Conservation (phyloP, 2,888 invertebrate species). For the Tridacna gigas region DNA sequence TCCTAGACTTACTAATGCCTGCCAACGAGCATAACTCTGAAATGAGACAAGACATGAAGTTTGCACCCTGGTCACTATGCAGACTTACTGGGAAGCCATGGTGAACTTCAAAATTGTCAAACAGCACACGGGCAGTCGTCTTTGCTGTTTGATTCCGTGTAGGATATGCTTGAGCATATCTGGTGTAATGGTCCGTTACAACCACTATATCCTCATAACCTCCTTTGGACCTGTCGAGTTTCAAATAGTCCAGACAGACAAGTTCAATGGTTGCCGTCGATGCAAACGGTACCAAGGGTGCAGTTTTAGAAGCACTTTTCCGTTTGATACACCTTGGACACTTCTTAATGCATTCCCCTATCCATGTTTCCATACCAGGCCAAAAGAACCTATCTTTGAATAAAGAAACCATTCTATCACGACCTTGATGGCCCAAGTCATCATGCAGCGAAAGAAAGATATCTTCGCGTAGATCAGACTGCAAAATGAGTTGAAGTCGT, state of each 20-base stretch:
- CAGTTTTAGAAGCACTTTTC: not conserved
- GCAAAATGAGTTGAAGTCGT: not conserved
- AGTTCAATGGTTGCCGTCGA: not conserved
- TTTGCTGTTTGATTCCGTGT: not conserved
- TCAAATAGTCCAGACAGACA: not conserved
- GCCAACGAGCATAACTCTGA: too few species aligned
- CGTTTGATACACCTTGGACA: conserved; percentile 23
- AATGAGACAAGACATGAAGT: too few species aligned
- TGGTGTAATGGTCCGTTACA: not conserved
- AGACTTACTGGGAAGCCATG: too few species aligned
- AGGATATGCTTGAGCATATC: not conserved
- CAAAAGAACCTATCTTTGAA: conserved; percentile 27
- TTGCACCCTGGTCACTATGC: not conserved
- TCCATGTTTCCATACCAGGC: conserved; percentile 28
- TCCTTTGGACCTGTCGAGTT: not conserved
- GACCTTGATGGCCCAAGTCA: conserved; percentile 26
- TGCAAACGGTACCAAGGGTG: not conserved
- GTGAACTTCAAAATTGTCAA: too few species aligned
- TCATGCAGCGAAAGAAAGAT: conserved; percentile 29
- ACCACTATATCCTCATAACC: not conserved
- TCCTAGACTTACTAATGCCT: too few species aligned
- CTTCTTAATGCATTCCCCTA: not conserved
- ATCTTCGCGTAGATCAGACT: not conserved
- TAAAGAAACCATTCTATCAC: conserved; percentile 39
- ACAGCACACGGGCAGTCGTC: not conserved